Evolutionary conservation across 2,888 invertebrate species (phyloP).

Genomic region (Apeira syringaria): DNA sequence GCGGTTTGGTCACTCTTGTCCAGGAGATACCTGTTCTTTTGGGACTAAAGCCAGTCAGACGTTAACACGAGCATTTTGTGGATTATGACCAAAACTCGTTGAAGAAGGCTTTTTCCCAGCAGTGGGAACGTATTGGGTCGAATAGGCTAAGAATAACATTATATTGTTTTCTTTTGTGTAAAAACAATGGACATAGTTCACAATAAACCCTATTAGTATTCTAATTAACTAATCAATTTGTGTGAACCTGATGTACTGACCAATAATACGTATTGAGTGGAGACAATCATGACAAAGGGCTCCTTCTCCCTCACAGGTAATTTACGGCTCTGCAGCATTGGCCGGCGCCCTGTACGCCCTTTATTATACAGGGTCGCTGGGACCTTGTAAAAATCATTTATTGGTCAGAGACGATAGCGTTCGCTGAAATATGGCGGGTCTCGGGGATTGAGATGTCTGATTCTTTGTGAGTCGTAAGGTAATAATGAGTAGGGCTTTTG

Average conservation of each 20-base stretch:
- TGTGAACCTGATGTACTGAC: constrained; percentile 25
- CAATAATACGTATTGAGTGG: constrained; percentile 10
- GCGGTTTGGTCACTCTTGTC: too few relatives aligned
- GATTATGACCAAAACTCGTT: too few relatives aligned
- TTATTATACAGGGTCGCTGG: constrained; percentile 40
- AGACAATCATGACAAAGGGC: constrained; percentile 49
- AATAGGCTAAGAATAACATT: too few relatives aligned
- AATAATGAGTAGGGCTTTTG: constrained; percentile 1
- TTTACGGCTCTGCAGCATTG: constrained; percentile 45
- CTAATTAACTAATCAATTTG: too few relatives aligned
- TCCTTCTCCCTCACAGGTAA: constrained; percentile 42
- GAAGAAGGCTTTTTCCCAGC: too few relatives aligned
- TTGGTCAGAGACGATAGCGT: constrained; percentile 30
- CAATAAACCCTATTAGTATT: too few relatives aligned
- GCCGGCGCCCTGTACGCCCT: constrained; percentile 37
- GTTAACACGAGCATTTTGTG: too few relatives aligned
- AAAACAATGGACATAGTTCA: too few relatives aligned
- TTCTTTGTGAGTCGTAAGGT: constrained; percentile 4
- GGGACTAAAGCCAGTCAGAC: too few relatives aligned
- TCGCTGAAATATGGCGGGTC: constrained; percentile 16
- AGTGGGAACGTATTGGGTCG: too few relatives aligned
- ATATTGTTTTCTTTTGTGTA: too few relatives aligned
- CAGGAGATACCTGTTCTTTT: too few relatives aligned
- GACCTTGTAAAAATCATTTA: constrained; percentile 52
- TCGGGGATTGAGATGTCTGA: constrained; percentile 4